phyloP scores from a whole-genome alignment of 2,888 invertebrate genomes.

The Buathra laborator region DNA sequence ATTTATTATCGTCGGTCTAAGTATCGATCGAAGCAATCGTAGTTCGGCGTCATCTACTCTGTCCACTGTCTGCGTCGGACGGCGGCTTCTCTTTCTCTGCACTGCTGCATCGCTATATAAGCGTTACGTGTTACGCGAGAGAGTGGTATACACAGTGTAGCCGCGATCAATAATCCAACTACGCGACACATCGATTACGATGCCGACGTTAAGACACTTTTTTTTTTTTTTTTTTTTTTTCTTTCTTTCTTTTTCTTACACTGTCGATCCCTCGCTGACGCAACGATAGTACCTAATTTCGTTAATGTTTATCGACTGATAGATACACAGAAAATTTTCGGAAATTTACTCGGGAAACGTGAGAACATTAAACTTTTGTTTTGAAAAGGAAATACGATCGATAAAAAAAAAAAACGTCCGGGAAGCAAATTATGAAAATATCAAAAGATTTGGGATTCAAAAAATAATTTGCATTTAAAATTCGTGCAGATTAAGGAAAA shows the following conservation, averaged over 20 bases:
- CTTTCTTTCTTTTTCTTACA: conserved; percentile 22
- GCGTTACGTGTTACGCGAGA: conserved; percentile 35
- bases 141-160: conserved; percentile 64
- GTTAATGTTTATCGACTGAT: conserved; percentile 65
- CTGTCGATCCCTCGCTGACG: conserved; percentile 1
- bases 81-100: conserved; percentile 13
- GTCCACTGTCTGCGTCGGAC: neutral
- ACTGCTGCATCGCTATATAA: conserved; percentile 13
- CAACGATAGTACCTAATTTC: conserved; percentile 49
- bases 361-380: too few species aligned
- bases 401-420: too few species aligned
- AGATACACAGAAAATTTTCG: too few species aligned
- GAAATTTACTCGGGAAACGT: too few species aligned
- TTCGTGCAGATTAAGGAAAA: too few species aligned
- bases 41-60: neutral
- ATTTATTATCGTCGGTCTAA: neutral
- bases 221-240: conserved; percentile 31
- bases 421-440: too few species aligned
- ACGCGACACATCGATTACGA: conserved; percentile 43
- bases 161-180: conserved; percentile 76
- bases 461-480: too few species aligned
- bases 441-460: too few species aligned
- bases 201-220: conserved; percentile 36
- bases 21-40: conserved; percentile 12
- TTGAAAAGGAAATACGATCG: too few species aligned